Evolutionary conservation across 1,140 invertebrate genomes (phyloP).

Genomic region (roundworm (Caenorhabditis elegans)): WBcel235 BX284603.4:5942501-5943000

Average conservation of each 20-base stretch:
- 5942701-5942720: background rate
- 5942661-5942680: conserved; percentile 27
- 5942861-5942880: conserved; percentile 70
- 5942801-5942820: conserved; percentile 92
- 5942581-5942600: background rate
- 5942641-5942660: conserved; percentile 36
- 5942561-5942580: conserved; percentile 69
- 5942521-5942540: background rate
- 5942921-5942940: conserved; percentile 36
- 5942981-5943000: conserved; percentile 4
- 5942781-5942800: conserved; percentile 72
- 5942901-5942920: conserved; percentile 38
- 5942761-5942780: background rate
- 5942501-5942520: conserved; percentile 70
- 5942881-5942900: conserved; percentile 51
- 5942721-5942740: conserved; percentile 42
- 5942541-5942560: conserved; percentile 74
- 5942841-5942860: conserved; percentile 70
- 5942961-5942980: conserved; percentile 33
- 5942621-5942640: too few species aligned
- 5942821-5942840: conserved; percentile 80
- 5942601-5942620: too few species aligned
- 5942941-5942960: background rate
- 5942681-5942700: conserved; percentile 19
- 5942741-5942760: conserved; percentile 56